Conservation (phyloP, 2,113 vertebrate species). For the Python bivittatus region DNA sequence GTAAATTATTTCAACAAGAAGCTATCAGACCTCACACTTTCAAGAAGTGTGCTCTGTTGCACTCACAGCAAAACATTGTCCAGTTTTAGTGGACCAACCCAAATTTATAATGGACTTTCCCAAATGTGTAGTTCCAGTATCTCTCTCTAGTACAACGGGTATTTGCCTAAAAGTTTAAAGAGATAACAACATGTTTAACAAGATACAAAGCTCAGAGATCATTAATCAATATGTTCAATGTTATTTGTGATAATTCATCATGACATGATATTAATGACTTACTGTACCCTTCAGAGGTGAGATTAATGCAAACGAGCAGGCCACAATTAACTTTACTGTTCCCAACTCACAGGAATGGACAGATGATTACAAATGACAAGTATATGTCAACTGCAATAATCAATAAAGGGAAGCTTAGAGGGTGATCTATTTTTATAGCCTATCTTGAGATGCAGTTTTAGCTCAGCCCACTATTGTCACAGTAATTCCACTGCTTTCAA, state of each 20-base stretch:
- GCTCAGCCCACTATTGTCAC: conserved; percentile 78
- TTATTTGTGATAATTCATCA: conserved; percentile 97
- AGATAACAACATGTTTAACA: conserved; percentile 87
- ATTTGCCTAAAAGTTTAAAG: conserved; percentile 82
- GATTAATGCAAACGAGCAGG: conserved; percentile 92
- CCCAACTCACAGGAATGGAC: conserved; percentile 85
- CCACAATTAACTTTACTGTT: conserved; percentile 94
- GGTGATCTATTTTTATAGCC: conserved; percentile 87
- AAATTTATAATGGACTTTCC: conserved; percentile 42
- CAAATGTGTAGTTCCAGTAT: conserved; percentile 51
- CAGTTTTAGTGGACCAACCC: conserved; percentile 58
- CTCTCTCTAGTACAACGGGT: conserved; percentile 60
- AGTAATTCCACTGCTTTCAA: conserved; percentile 61
- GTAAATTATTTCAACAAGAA: background rate
- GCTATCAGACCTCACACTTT: background rate
- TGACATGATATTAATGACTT: conserved; percentile 93
- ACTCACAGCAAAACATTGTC: conserved; percentile 17
- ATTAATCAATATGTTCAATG: conserved; percentile 92
- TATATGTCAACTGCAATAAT: conserved; percentile 90
- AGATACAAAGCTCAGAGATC: conserved; percentile 87
- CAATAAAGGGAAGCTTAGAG: conserved; percentile 89
- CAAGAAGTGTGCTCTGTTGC: conserved; percentile 21
- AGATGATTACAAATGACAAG: conserved; percentile 94
- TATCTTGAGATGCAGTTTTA: conserved; percentile 75
- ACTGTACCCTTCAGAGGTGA: conserved; percentile 92